Percentiles rank a stretch among this genome's conserved stretches.
Evolutionary conservation across 2,797 vertebrate species (phyloP).

Genomic region (Lacerta viridis): DNA sequence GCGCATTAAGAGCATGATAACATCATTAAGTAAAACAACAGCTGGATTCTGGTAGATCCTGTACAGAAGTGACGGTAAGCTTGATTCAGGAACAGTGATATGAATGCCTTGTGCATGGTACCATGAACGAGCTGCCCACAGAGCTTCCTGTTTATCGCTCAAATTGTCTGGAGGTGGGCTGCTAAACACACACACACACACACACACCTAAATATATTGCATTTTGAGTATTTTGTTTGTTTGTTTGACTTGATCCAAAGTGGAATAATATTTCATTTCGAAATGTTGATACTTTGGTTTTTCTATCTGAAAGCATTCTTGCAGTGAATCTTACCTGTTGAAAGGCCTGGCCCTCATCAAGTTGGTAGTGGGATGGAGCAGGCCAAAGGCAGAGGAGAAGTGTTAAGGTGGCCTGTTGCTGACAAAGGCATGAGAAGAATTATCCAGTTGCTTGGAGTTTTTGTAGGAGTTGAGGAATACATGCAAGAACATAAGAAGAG

Average conservation of each 20-base stretch:
- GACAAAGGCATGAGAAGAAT: background rate
- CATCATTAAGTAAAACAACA: conserved; percentile 57
- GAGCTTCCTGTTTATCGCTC: background rate
- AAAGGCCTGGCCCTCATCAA: too few relatives aligned
- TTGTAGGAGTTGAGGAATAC: background rate
- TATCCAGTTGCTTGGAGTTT: background rate
- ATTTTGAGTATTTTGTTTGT: background rate
- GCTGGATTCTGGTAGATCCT: background rate
- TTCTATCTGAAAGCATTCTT: background rate
- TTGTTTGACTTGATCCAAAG: background rate
- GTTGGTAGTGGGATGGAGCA: background rate
- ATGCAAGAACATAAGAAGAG: too few relatives aligned
- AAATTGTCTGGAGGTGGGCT: background rate
- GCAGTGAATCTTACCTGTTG: background rate
- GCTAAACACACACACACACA: too few relatives aligned
- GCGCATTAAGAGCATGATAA: conserved; percentile 55
- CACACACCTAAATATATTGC: background rate
- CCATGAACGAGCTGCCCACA: background rate
- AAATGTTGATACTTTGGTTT: background rate
- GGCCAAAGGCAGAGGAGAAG: background rate
- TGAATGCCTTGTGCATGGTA: background rate
- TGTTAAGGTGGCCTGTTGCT: background rate
- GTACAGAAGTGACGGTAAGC: background rate
- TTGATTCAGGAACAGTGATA: conserved; percentile 12
- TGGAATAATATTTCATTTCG: background rate